phyloP scores from a whole-genome alignment of 2,888 invertebrate species.

The Branchipolynoe longqiensis region DNA sequence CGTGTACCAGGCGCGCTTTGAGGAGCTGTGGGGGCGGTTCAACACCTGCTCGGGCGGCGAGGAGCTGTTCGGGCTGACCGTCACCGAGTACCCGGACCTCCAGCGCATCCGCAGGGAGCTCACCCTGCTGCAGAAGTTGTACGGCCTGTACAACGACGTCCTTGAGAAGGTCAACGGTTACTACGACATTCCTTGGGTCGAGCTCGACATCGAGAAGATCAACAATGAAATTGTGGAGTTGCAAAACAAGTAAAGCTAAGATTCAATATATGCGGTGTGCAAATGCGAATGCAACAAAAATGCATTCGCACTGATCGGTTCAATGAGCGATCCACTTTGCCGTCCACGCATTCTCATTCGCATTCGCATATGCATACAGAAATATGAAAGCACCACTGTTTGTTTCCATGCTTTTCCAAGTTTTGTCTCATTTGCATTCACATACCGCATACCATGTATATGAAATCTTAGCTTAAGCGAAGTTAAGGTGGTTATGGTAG shows the following conservation, averaged over 20 bases:
- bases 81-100: slow-evolving; percentile 95
- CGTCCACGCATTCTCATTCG: no score
- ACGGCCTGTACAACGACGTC: slow-evolving; percentile 97
- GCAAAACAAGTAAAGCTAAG: slow-evolving; percentile 94
- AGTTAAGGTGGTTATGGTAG: no score
- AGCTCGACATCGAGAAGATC: slow-evolving; percentile 97
- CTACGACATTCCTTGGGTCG: slow-evolving; percentile 98
- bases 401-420: no score
- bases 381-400: no score
- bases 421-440: no score
- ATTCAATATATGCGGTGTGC: no score
- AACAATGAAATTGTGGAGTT: slow-evolving; percentile 98
- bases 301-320: no score
- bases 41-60: slow-evolving; percentile 97
- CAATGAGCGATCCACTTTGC: no score
- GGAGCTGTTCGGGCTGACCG: slow-evolving; percentile 94
- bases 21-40: slow-evolving; percentile 96
- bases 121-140: slow-evolving; percentile 96
- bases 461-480: no score
- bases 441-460: no score
- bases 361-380: no score
- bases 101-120: slow-evolving; percentile 95
- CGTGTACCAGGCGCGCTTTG: slow-evolving; percentile 89
- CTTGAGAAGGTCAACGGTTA: slow-evolving; percentile 97
- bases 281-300: no score